phyloP scores from a whole-genome alignment of 1,140 invertebrate genomes.

The Nomia melanderi region DNA sequence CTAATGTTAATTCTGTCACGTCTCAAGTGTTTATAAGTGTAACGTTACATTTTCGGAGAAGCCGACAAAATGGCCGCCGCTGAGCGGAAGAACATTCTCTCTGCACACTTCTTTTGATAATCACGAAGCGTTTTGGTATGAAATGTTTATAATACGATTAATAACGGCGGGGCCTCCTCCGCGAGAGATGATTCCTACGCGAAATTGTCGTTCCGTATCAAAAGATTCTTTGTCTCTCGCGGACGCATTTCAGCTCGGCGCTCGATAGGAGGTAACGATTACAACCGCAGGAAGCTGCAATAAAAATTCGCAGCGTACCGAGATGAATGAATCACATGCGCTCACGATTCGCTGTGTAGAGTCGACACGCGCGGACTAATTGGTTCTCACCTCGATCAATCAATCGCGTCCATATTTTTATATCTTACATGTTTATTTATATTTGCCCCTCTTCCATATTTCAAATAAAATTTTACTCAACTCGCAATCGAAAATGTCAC shows the following conservation, averaged over 20 bases:
- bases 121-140: neutral
- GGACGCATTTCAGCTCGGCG: neutral
- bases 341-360: neutral
- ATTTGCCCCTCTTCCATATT: too few species aligned
- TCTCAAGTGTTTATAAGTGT: too few species aligned
- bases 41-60: neutral
- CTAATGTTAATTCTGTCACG: too few species aligned
- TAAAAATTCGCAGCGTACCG: conserved; percentile 9
- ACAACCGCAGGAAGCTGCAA: conserved; percentile 6
- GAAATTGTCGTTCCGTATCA: conserved; percentile 20
- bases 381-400: neutral
- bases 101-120: neutral
- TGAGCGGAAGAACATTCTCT: neutral
- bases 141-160: neutral
- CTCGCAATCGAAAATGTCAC: too few species aligned
- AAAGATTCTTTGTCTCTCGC: conserved; percentile 36
- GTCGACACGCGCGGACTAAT: neutral
- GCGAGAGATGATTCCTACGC: neutral
- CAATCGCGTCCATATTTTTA: neutral
- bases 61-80: neutral
- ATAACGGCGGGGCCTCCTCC: neutral
- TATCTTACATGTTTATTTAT: too few species aligned
- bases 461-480: too few species aligned
- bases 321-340: conserved; percentile 9
- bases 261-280: conserved; percentile 29